phyloP scores from a whole-genome alignment of 2,113 vertebrate genomes.

The Limanda limanda region DNA sequence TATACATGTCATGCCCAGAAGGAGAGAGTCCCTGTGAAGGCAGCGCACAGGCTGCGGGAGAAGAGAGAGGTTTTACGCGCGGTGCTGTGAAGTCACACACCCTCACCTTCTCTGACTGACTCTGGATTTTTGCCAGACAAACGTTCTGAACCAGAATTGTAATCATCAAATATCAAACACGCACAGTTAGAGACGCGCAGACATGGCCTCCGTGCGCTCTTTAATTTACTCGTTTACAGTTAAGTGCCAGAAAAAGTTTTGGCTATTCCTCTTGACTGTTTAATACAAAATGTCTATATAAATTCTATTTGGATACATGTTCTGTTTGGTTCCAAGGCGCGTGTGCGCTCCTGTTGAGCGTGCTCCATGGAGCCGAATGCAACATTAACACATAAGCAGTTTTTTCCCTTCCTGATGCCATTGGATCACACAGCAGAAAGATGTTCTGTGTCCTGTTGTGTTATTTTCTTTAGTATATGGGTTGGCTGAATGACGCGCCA shows the following conservation, averaged over 20 bases:
- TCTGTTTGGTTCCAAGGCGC: background rate
- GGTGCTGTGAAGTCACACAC: background rate
- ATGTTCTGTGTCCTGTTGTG: background rate
- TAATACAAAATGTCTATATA: background rate
- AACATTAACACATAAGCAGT: no score
- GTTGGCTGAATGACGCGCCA: conserved; percentile 78
- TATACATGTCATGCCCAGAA: background rate
- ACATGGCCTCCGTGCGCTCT: background rate
- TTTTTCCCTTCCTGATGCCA: background rate
- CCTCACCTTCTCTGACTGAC: background rate
- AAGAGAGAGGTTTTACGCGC: background rate
- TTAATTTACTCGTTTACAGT: background rate
- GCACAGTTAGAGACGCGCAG: background rate
- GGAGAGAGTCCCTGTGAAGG: background rate
- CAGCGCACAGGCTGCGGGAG: no score
- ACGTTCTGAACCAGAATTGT: background rate
- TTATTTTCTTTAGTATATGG: conserved; percentile 21
- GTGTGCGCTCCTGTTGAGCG: background rate
- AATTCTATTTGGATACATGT: background rate
- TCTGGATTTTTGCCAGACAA: background rate
- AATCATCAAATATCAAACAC: background rate
- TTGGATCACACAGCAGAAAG: background rate
- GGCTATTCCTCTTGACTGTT: no score
- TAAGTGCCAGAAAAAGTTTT: background rate
- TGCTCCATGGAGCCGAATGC: background rate